phyloP scores from a whole-genome alignment of 2,797 vertebrate species.

The Danio aesculapii region DNA sequence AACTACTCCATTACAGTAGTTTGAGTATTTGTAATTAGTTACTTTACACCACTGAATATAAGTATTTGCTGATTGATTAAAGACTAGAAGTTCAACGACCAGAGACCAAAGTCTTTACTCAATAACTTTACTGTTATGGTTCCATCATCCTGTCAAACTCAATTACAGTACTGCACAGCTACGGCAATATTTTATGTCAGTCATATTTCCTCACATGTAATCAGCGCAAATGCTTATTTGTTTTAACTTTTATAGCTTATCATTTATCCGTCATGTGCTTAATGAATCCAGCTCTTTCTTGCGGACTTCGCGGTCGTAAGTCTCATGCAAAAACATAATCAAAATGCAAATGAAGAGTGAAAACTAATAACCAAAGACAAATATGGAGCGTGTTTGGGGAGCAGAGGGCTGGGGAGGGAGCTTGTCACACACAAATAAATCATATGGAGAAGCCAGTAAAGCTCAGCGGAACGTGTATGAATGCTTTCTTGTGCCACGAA shows the following conservation, averaged over 20 bases:
- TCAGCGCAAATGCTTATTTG: slow-evolving; percentile 34
- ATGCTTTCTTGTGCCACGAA: slow-evolving; percentile 81
- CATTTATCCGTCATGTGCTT: slow-evolving; percentile 38
- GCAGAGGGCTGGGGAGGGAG: slow-evolving; percentile 46
- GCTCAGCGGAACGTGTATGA: slow-evolving; percentile 74
- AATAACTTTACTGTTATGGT: slow-evolving; percentile 12
- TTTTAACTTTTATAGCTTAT: slow-evolving; percentile 40
- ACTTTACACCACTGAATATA: neutral
- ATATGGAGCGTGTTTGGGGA: slow-evolving; percentile 67
- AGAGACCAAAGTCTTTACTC: neutral
- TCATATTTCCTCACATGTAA: slow-evolving; percentile 38
- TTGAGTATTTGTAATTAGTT: too few relatives aligned
- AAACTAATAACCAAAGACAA: slow-evolving; percentile 76
- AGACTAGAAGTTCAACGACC: neutral
- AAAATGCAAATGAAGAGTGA: slow-evolving; percentile 69
- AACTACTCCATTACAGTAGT: too few relatives aligned
- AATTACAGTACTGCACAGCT: slow-evolving; percentile 21
- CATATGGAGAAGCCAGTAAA: slow-evolving; percentile 78
- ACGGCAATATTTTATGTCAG: slow-evolving; percentile 25
- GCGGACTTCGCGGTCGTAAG: slow-evolving; percentile 47
- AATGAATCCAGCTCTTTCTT: slow-evolving; percentile 44
- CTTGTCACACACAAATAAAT: slow-evolving; percentile 72
- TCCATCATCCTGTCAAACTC: slow-evolving; percentile 34
- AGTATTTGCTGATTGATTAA: slow-evolving; percentile 11
- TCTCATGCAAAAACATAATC: slow-evolving; percentile 62